Conservation (phyloP, 2,888 invertebrate species). For the Copidosoma aretas region DNA sequence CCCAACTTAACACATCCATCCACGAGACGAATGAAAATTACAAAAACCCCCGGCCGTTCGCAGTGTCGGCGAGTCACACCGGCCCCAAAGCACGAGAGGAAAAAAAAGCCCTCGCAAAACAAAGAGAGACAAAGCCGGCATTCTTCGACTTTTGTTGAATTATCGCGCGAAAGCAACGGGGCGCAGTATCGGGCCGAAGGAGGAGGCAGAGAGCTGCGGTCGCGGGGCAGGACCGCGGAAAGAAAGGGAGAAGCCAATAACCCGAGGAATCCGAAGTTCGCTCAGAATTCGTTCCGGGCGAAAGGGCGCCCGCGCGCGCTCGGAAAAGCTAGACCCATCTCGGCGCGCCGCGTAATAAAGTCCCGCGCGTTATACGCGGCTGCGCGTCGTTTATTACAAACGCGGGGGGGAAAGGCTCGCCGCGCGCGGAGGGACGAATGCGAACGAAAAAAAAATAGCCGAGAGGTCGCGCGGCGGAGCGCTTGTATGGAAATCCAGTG, state of each 20-base stretch:
- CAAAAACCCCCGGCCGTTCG: neutral
- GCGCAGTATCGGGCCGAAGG: neutral
- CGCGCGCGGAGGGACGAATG: too few species aligned
- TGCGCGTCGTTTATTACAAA: too few species aligned
- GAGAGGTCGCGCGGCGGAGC: too few species aligned
- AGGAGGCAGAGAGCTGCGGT: neutral
- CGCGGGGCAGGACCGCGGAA: neutral
- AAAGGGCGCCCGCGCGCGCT: neutral
- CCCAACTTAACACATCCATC: too few species aligned
- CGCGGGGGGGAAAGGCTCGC: too few species aligned
- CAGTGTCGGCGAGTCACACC: neutral
- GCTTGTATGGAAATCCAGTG: too few species aligned
- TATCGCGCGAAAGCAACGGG: conserved; percentile 6
- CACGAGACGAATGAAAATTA: neutral
- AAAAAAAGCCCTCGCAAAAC: conserved; percentile 14
- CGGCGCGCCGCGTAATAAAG: neutral
- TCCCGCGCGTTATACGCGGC: neutral
- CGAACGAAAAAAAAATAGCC: too few species aligned
- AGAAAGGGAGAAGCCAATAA: conserved; percentile 19
- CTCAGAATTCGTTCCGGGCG: conserved; percentile 14
- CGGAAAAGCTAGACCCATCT: neutral
- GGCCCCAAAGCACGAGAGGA: neutral
- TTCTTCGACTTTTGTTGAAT: conserved; percentile 29
- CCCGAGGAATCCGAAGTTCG: conserved; percentile 33
- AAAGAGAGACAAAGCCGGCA: conserved; percentile 12